These are phyloP conservation scores for Forbesichthys agassizii DNA, from an alignment of 2,113 vertebrate species.

Conservation along the genomic window DNA sequence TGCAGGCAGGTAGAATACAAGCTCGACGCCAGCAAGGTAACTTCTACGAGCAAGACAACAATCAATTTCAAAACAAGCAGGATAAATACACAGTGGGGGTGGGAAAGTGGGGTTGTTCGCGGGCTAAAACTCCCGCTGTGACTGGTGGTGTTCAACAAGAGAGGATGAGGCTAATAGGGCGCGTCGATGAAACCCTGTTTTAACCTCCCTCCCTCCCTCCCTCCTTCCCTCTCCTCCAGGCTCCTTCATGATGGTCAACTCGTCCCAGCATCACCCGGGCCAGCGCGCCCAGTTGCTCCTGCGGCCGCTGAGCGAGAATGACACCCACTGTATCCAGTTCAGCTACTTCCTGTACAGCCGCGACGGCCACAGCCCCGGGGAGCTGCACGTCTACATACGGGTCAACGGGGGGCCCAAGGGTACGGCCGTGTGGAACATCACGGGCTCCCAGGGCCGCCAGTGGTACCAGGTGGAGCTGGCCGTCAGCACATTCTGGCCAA, in stretches of 20 bases:
- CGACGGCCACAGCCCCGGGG: slow-evolving; percentile 89
- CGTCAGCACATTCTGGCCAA: slow-evolving; percentile 97
- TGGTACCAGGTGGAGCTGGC: slow-evolving; percentile 96
- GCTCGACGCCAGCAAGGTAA: too few relatives aligned
- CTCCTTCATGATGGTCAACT: slow-evolving; percentile 93
- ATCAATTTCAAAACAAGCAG: too few relatives aligned
- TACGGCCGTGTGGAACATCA: slow-evolving; percentile 89
- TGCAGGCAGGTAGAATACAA: too few relatives aligned
- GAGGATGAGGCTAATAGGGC: too few relatives aligned
- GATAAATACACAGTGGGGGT: too few relatives aligned
- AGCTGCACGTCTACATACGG: slow-evolving; percentile 84
- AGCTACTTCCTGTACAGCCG: slow-evolving; percentile 94
- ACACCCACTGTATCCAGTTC: slow-evolving; percentile 98
- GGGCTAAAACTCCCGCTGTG: too few relatives aligned
- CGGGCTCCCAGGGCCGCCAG: slow-evolving; percentile 86
- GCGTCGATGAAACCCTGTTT: not conserved
- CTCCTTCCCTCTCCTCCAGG: slow-evolving; percentile 67
- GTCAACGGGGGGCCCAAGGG: slow-evolving; percentile 87
- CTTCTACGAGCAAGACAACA: too few relatives aligned
- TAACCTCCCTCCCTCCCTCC: not conserved
- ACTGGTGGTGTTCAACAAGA: too few relatives aligned
- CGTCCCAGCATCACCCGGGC: slow-evolving; percentile 85
- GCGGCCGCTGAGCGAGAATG: slow-evolving; percentile 91
- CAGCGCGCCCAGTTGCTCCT: slow-evolving; percentile 88
- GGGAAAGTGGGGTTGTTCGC: too few relatives aligned